Evolutionary conservation across 2,113 vertebrate species (phyloP).

Genomic region (Toxotes chatareus): DNA sequence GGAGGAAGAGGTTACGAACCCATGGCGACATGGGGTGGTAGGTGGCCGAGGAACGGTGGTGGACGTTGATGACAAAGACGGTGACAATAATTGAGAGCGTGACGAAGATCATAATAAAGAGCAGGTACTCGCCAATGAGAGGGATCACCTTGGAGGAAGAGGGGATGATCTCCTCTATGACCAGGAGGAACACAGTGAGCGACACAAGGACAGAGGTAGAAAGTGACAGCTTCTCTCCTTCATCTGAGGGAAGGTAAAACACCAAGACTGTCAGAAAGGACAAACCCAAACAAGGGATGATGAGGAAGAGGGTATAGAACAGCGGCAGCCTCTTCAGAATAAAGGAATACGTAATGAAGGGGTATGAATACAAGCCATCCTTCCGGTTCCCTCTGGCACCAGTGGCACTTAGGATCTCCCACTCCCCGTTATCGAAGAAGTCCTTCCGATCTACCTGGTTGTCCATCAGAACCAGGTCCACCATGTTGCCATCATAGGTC

Average conservation of each 20-base stretch:
- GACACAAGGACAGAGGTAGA: conserved; percentile 97
- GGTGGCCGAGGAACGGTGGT: conserved; percentile 94
- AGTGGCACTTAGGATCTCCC: conserved; percentile 95
- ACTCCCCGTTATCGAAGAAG: conserved; percentile 98
- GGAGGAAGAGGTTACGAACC: conserved; percentile 94
- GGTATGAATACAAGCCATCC: conserved; percentile 90
- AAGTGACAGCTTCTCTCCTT: conserved; percentile 96
- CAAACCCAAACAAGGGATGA: conserved; percentile 94
- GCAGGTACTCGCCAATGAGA: conserved; percentile 94
- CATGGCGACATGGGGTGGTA: conserved; percentile 98
- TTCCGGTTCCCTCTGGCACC: conserved; percentile 89
- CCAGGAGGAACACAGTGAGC: conserved; percentile 96
- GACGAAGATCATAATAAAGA: conserved; percentile 99
- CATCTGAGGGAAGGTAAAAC: conserved; percentile 97
- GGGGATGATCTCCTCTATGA: conserved; percentile 98
- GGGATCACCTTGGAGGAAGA: conserved; percentile 98
- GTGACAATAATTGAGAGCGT: conserved; percentile 97
- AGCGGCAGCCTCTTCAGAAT: conserved; percentile 93
- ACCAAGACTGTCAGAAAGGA: conserved; percentile 96
- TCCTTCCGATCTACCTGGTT: conserved; percentile 95
- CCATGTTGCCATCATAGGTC: conserved; percentile 96
- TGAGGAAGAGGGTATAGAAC: conserved; percentile 97
- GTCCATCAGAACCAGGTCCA: conserved; percentile 91
- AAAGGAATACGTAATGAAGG: conserved; percentile 94
- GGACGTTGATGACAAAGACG: conserved; percentile 96